These are phyloP conservation scores for Acleris literana DNA, from an alignment of 2,888 invertebrate species.

Conservation along the genomic window DNA sequence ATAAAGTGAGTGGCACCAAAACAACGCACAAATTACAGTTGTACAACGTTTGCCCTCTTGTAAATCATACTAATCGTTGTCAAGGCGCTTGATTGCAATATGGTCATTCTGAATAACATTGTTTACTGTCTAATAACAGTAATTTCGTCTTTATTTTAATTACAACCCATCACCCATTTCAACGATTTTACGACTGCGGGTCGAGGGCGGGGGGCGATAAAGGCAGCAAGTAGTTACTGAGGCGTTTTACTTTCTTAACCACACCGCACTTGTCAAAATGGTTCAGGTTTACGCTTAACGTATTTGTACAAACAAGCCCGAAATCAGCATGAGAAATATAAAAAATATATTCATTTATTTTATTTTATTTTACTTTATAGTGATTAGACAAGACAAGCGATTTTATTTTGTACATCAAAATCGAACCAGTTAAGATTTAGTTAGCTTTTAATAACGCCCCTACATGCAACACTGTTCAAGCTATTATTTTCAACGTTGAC, in stretches of 20 bases:
- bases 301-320: neutral
- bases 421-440: too few species aligned
- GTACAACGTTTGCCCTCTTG: slow-evolving; percentile 10
- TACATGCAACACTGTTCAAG: too few species aligned
- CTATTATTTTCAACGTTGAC: too few species aligned
- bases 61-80: slow-evolving; percentile 1
- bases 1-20: slow-evolving; percentile 73
- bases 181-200: slow-evolving; percentile 18
- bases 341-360: too few species aligned
- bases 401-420: too few species aligned
- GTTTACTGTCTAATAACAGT: slow-evolving; percentile 23
- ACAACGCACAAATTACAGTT: slow-evolving; percentile 58
- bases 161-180: slow-evolving; percentile 4
- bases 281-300: neutral
- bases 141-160: slow-evolving; percentile 24
- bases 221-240: slow-evolving; percentile 6
- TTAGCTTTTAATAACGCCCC: too few species aligned
- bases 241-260: slow-evolving; percentile 12
- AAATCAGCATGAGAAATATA: too few species aligned
- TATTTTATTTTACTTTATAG: too few species aligned
- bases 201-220: neutral
- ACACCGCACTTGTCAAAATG: neutral
- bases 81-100: slow-evolving; percentile 12
- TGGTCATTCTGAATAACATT: slow-evolving; percentile 18
- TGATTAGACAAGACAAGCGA: too few species aligned